These are phyloP conservation scores for Orientallactaga bullata DNA, from an alignment of 2,113 vertebrate species.

Conservation along the genomic window DNA sequence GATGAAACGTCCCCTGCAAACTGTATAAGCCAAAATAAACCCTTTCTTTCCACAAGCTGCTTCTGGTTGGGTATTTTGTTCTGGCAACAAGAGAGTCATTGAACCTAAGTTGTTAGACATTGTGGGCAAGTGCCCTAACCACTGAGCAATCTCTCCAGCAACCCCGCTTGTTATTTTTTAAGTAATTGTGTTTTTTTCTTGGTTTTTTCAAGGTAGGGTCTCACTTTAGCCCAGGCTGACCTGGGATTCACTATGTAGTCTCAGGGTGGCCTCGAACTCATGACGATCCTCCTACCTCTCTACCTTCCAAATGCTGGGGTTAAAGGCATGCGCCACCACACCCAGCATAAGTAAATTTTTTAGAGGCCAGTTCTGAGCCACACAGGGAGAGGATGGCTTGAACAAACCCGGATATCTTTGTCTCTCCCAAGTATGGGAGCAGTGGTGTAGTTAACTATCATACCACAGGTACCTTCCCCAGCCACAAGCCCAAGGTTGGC, in stretches of 20 bases:
- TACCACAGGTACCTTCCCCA: not conserved
- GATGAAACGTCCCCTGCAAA: no score
- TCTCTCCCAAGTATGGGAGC: not conserved
- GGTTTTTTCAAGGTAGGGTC: no score
- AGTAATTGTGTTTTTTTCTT: constrained; percentile 31
- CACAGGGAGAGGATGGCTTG: not conserved
- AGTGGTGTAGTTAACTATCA: not conserved
- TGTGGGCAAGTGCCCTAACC: no score
- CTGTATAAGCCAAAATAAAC: no score
- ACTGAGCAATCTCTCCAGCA: not conserved
- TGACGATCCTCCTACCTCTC: no score
- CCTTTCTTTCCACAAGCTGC: no score
- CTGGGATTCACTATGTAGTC: no score
- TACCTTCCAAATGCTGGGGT: no score
- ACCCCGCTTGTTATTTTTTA: constrained; percentile 61
- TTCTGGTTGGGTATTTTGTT: no score
- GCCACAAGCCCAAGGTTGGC: not conserved
- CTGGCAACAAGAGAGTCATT: not conserved
- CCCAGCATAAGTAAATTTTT: not conserved
- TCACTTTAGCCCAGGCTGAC: no score
- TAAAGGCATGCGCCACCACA: not conserved
- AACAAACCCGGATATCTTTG: not conserved
- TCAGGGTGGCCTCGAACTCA: no score
- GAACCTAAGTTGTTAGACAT: no score
- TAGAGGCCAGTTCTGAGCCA: constrained; percentile 10